Percentiles rank a stretch among this genome's conserved stretches.
phyloP scores from a whole-genome alignment of 1,140 invertebrate species.

The Globodera ellingtonae region DNA sequence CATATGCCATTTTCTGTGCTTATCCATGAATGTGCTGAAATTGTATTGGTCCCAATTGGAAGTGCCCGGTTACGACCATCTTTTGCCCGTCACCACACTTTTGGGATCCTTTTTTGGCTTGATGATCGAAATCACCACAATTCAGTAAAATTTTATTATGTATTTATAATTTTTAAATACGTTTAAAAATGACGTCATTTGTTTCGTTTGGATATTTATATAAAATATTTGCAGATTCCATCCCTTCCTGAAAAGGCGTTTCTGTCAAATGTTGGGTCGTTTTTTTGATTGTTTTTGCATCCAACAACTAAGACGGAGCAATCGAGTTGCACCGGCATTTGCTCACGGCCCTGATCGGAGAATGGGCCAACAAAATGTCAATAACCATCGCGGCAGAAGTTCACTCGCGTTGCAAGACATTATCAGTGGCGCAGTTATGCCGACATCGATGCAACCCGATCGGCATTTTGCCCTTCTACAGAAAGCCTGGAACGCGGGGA shows the following conservation, averaged over 20 bases:
- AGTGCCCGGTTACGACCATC: background rate
- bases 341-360: background rate
- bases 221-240: background rate
- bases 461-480: background rate
- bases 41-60: background rate
- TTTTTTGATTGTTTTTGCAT: background rate
- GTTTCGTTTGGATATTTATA: no score
- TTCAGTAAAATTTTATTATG: background rate
- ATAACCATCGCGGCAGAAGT: background rate
- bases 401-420: background rate
- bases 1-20: background rate
- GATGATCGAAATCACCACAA: background rate
- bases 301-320: background rate
- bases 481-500: background rate
- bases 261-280: background rate
- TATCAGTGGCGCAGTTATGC: background rate
- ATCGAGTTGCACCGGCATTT: background rate
- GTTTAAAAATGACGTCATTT: background rate
- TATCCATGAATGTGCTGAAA: background rate
- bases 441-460: background rate
- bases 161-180: background rate
- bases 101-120: background rate
- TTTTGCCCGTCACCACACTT: background rate
- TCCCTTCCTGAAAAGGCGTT: background rate
- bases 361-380: background rate